These are phyloP conservation scores for Eleutherodactylus coqui DNA, from an alignment of 2,797 vertebrate genomes.

Conservation along the genomic window DNA sequence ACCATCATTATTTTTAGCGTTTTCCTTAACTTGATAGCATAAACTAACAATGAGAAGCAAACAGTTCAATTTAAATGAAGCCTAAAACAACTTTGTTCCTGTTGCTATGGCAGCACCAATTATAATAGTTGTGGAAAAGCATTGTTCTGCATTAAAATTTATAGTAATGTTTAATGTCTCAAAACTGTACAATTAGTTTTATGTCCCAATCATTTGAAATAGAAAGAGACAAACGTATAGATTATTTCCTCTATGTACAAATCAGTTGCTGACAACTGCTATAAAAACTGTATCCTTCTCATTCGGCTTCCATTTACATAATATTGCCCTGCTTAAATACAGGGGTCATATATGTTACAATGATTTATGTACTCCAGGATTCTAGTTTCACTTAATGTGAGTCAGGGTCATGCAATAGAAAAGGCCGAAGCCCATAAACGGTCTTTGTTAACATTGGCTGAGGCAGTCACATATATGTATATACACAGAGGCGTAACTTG, in stretches of 20 bases:
- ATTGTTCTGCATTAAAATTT: constrained; percentile 12
- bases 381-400: not conserved
- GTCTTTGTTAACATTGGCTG: too few relatives aligned
- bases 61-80: not conserved
- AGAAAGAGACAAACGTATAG: not conserved
- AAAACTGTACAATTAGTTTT: constrained; percentile 23
- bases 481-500: too few relatives aligned
- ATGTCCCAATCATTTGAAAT: not conserved
- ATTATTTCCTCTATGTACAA: not conserved
- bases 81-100: not conserved
- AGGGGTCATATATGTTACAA: not conserved
- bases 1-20: not conserved
- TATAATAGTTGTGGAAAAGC: not conserved
- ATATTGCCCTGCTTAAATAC: not conserved
- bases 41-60: not conserved
- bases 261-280: not conserved
- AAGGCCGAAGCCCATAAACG: constrained; percentile 25
- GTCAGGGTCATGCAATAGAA: not conserved
- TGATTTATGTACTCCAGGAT: not conserved
- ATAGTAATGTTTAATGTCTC: not conserved
- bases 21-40: not conserved
- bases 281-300: not conserved
- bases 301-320: not conserved
- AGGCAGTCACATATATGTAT: too few relatives aligned
- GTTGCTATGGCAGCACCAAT: constrained; percentile 4